These are phyloP conservation scores for Caloenas nicobarica DNA, from an alignment of 2,113 vertebrate genomes.

Conservation along the genomic window DNA sequence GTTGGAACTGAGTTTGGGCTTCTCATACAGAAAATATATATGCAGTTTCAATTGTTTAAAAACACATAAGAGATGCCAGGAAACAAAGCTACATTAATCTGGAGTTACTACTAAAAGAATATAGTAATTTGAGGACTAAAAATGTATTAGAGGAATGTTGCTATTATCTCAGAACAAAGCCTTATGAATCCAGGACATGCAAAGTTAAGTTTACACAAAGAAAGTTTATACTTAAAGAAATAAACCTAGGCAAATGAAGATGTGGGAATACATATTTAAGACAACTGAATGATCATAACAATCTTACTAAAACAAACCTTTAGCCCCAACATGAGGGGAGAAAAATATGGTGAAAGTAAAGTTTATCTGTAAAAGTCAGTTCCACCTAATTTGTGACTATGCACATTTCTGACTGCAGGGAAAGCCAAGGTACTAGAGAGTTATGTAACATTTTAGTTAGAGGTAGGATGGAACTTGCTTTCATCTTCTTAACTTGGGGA, in stretches of 20 bases:
- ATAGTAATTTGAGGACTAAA: background rate
- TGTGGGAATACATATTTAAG: background rate
- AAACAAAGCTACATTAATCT: background rate
- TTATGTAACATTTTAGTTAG: background rate
- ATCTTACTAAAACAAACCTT: background rate
- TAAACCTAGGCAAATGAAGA: background rate
- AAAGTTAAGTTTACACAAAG: background rate
- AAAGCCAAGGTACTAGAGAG: background rate
- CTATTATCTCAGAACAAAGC: background rate
- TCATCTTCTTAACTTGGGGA: background rate
- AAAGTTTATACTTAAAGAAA: background rate
- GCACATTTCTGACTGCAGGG: background rate
- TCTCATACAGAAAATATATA: background rate
- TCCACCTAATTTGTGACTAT: background rate
- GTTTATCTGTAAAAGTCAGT: background rate
- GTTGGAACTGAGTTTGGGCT: background rate
- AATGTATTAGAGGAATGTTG: background rate
- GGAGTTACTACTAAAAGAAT: background rate
- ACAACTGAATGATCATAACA: background rate
- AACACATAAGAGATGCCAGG: rapidly evolving
- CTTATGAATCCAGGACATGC: background rate
- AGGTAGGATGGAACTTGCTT: background rate
- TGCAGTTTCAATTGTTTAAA: background rate
- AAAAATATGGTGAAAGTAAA: background rate
- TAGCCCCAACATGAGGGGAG: background rate